These are phyloP conservation scores for Halocynthia roretzi DNA, from an alignment of 23 tunicate species.

Conservation along the genomic window DNA sequence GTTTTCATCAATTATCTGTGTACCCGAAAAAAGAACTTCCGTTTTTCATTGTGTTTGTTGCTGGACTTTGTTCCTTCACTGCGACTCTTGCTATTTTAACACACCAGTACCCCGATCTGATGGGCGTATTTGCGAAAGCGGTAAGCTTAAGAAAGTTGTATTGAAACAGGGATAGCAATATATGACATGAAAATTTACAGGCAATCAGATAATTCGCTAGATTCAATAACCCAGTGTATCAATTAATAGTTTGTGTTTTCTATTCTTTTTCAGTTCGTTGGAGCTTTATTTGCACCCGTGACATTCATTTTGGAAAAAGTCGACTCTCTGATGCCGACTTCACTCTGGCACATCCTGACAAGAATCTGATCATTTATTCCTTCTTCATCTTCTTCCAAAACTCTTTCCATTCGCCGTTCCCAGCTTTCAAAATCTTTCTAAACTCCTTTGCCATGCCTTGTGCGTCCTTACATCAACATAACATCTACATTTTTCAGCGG, in stretches of 20 bases:
- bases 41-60: conserved; percentile 80
- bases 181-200: neutral
- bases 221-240: no score
- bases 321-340: conserved; percentile 61
- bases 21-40: conserved; percentile 94
- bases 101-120: conserved; percentile 75
- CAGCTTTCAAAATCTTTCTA: no score
- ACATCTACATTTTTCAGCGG: no score
- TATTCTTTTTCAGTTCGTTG: conserved; percentile 31
- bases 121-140: conserved; percentile 31
- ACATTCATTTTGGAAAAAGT: conserved; percentile 43
- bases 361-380: conserved; percentile 6
- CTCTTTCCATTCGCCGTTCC: no score
- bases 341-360: conserved; percentile 75
- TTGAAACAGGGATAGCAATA: neutral
- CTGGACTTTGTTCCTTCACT: conserved; percentile 70
- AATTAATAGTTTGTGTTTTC: no score
- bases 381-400: no score
- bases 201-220: no score
- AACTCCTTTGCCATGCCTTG: no score
- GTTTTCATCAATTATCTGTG: conserved; percentile 80
- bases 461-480: no score
- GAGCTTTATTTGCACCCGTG: conserved; percentile 38
- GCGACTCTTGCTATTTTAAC: conserved; percentile 71
- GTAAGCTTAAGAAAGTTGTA: conserved; percentile 26